Evolutionary conservation across 2,113 vertebrate species (phyloP).

Genomic region (Opisthocomus hoazin): DNA sequence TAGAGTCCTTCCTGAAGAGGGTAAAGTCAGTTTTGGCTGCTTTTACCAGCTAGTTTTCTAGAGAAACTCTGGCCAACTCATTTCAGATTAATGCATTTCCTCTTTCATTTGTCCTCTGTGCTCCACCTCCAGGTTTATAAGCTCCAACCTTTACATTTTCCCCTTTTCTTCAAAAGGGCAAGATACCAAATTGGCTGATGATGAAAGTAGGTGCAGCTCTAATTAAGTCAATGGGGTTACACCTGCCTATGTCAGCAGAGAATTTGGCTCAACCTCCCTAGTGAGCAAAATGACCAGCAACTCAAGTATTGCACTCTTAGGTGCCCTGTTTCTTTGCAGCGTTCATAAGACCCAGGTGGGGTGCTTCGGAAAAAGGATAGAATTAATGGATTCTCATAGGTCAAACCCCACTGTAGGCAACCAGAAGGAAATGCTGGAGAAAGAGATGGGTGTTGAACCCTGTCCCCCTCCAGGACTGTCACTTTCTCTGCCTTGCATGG

Average conservation of each 20-base stretch:
- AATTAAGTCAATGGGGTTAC: slow-evolving; percentile 7
- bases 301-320: too few species aligned
- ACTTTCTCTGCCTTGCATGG: background rate
- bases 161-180: slow-evolving; percentile 33
- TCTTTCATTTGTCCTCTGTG: background rate
- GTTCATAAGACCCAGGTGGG: too few species aligned
- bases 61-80: background rate
- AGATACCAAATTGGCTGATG: slow-evolving; percentile 3
- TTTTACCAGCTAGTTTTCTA: background rate
- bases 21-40: background rate
- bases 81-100: background rate
- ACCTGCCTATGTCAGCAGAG: slow-evolving; percentile 19
- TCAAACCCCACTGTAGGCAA: too few species aligned
- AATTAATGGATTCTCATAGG: too few species aligned
- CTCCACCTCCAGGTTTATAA: background rate
- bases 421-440: too few species aligned
- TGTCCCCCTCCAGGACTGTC: too few species aligned
- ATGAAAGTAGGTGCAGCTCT: background rate
- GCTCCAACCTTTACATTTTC: slow-evolving; percentile 34
- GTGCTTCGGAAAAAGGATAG: too few species aligned
- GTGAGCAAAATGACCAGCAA: slow-evolving; percentile 72
- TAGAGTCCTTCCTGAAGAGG: background rate
- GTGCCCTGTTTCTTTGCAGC: too few species aligned
- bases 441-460: too few species aligned
- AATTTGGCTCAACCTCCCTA: slow-evolving; percentile 8